phyloP scores from a whole-genome alignment of 2,113 vertebrate species.

The Podarcis muralis region DNA sequence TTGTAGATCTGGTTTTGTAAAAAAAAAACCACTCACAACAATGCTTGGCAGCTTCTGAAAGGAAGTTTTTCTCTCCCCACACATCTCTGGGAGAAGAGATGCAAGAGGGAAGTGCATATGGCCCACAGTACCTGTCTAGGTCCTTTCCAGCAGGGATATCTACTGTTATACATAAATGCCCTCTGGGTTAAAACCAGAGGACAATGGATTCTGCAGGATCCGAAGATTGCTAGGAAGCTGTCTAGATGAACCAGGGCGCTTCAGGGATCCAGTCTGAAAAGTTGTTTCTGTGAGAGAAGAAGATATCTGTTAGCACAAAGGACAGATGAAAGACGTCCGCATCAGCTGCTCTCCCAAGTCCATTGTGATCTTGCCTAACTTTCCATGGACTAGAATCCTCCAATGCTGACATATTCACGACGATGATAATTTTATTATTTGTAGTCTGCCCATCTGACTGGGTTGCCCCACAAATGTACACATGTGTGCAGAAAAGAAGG shows the following conservation, averaged over 20 bases:
- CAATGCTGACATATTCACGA: too few species aligned
- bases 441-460: too few species aligned
- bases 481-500: too few species aligned
- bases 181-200: constrained; percentile 92
- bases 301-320: constrained; percentile 2
- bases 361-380: too few species aligned
- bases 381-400: too few species aligned
- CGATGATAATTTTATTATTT: too few species aligned
- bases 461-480: too few species aligned
- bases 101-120: constrained; percentile 35
- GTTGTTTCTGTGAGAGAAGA: constrained; percentile 73
- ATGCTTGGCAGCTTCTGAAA: constrained; percentile 19
- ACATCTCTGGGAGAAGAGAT: constrained; percentile 66
- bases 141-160: constrained; percentile 61
- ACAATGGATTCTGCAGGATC: constrained; percentile 88
- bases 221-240: constrained; percentile 88
- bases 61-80: constrained; percentile 29
- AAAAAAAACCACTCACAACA: constrained; percentile 19
- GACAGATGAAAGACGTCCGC: background rate
- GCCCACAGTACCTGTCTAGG: constrained; percentile 60
- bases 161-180: constrained; percentile 93
- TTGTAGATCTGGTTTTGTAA: constrained; percentile 50
- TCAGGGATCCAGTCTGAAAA: constrained; percentile 88
- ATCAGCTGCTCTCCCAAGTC: background rate
- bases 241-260: constrained; percentile 85